These are phyloP conservation scores for Semibalanus balanoides DNA, from an alignment of 1,140 invertebrate species.

Conservation along the genomic window DNA sequence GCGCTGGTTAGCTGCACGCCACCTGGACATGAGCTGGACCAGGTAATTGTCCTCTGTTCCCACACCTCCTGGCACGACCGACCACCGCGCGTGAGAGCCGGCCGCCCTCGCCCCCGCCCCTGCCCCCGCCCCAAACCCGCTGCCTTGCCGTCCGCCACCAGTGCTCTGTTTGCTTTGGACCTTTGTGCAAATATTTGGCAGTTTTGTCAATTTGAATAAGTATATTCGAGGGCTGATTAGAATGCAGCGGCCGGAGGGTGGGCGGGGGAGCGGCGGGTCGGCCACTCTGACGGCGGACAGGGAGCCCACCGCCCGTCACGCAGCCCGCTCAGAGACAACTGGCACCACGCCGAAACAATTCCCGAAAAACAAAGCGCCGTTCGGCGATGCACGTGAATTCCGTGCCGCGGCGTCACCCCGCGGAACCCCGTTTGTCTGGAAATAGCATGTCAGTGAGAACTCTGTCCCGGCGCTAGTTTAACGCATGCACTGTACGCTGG, in stretches of 20 bases:
- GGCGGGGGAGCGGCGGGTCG: background rate
- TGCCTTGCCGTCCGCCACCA: background rate
- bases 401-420: too few relatives aligned
- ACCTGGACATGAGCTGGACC: background rate
- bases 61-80: background rate
- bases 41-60: background rate
- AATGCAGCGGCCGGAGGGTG: background rate
- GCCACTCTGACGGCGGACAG: background rate
- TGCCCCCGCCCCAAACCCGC: too few relatives aligned
- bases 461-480: background rate
- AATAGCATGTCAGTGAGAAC: too few relatives aligned
- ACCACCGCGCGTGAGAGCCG: background rate
- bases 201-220: background rate
- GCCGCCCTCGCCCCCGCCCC: too few relatives aligned
- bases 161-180: background rate
- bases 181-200: background rate
- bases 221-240: background rate
- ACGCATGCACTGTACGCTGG: background rate
- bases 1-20: background rate
- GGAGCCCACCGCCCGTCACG: too few relatives aligned
- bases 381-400: background rate
- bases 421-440: background rate
- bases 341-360: background rate
- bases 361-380: background rate
- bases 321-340: background rate